Percentiles rank a stretch among this genome's conserved stretches.
Conservation (phyloP, 1,140 invertebrate genomes). For the Drosophila persimilis region DNA sequence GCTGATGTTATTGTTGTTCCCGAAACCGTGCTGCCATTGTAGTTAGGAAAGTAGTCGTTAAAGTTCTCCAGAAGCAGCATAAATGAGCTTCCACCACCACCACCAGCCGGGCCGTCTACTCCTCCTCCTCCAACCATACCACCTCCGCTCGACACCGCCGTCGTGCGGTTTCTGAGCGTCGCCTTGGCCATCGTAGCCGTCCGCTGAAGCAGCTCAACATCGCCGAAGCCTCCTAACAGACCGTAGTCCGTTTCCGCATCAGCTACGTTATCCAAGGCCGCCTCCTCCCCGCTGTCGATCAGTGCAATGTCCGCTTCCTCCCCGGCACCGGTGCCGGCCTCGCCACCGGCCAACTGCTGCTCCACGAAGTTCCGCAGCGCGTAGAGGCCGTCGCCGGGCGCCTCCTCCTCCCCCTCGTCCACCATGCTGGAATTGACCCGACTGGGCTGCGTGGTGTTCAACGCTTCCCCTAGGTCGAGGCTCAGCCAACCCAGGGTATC, state of each 20-base stretch:
- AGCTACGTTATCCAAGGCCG: slow-evolving; percentile 60
- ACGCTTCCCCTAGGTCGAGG: slow-evolving; percentile 46
- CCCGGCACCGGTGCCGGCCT: slow-evolving; percentile 3
- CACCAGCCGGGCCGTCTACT: not conserved
- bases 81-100: slow-evolving; percentile 82
- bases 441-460: slow-evolving; percentile 46
- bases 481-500: slow-evolving; percentile 65
- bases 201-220: slow-evolving; percentile 55
- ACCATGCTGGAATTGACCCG: slow-evolving; percentile 12
- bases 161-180: slow-evolving; percentile 40
- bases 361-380: slow-evolving; percentile 65
- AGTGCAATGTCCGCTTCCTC: slow-evolving; percentile 64
- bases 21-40: slow-evolving; percentile 73
- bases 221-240: slow-evolving; percentile 58
- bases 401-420: slow-evolving; percentile 6
- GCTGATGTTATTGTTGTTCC: slow-evolving; percentile 52
- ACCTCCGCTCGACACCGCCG: slow-evolving; percentile 14
- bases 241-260: slow-evolving; percentile 72
- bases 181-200: slow-evolving; percentile 41
- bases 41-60: slow-evolving; percentile 86
- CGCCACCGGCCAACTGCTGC: slow-evolving; percentile 51
- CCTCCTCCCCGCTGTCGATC: slow-evolving; percentile 79
- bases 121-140: not conserved
- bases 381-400: slow-evolving; percentile 29
- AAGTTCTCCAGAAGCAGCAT: slow-evolving; percentile 86